Percentiles rank a stretch among this genome's conserved stretches.
These are phyloP conservation scores for Tauraco hartlaubi DNA, from an alignment of 2,797 vertebrate species.

Conservation along the genomic window DNA sequence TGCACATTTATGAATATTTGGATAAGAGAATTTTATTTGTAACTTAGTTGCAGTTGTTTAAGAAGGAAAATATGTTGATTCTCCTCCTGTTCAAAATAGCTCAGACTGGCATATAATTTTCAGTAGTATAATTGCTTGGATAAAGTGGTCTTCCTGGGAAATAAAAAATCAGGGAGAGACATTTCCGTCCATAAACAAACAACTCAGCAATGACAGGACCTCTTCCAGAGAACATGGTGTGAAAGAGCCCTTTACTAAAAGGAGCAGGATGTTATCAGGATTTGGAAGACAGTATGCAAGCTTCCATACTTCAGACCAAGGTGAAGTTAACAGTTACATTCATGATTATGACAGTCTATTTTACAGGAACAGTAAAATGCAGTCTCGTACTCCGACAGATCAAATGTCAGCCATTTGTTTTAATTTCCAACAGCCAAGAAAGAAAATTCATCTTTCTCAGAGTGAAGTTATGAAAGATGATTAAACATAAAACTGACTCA, in stretches of 20 bases:
- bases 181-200: neutral
- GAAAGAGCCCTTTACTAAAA: neutral
- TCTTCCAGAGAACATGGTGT: neutral
- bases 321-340: neutral
- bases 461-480: neutral
- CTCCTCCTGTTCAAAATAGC: neutral
- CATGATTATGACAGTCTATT: neutral
- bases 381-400: neutral
- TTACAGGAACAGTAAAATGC: neutral
- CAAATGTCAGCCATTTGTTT: constrained; percentile 4
- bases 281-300: neutral
- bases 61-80: neutral
- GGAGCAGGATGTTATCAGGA: neutral
- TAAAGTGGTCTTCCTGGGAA: neutral
- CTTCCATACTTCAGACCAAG: neutral
- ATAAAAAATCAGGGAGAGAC: neutral
- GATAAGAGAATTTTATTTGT: neutral
- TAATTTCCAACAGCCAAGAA: neutral
- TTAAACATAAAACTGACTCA: neutral
- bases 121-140: neutral
- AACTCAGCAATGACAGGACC: neutral
- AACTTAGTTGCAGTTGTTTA: neutral
- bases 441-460: neutral
- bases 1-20: neutral
- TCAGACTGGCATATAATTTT: neutral